Conservation (phyloP, 2,797 vertebrate species). For the Trematomus bernacchii region DNA sequence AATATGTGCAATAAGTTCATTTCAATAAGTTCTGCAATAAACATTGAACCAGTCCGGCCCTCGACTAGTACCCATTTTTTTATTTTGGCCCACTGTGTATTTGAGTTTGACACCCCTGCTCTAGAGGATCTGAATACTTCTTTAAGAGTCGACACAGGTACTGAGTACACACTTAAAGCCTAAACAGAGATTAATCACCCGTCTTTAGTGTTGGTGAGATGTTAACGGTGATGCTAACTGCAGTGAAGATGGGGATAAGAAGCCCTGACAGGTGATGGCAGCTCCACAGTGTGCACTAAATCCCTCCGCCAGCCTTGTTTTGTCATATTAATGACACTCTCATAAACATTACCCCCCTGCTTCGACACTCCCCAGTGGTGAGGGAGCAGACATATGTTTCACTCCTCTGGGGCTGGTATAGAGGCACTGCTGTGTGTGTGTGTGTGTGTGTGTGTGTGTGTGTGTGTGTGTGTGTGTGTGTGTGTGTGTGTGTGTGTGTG, state of each 20-base stretch:
- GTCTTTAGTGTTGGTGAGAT: constrained; percentile 25
- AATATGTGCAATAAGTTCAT: too few relatives aligned
- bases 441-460: constrained; percentile 25
- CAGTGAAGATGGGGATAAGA: constrained; percentile 45
- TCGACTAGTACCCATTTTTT: too few relatives aligned
- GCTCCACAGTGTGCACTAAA: constrained; percentile 57
- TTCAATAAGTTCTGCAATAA: too few relatives aligned
- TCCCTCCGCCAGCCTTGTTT: constrained; percentile 74
- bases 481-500: constrained; percentile 19
- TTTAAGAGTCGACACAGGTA: not conserved
- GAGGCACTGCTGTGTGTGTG: constrained; percentile 32
- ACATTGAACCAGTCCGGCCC: too few relatives aligned
- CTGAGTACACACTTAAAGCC: constrained; percentile 22
- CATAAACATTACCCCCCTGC: constrained; percentile 69
- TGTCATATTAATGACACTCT: constrained; percentile 77
- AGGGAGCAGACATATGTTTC: constrained; percentile 72
- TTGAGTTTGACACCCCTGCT: too few relatives aligned
- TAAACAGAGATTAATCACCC: constrained; percentile 38
- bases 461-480: constrained; percentile 23
- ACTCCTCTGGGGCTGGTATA: constrained; percentile 52
- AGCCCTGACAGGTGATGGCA: constrained; percentile 59
- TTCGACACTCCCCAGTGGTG: constrained; percentile 45
- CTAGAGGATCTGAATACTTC: not conserved
- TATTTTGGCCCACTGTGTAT: too few relatives aligned
- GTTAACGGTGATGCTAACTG: constrained; percentile 58